Evolutionary conservation across 2,888 invertebrate genomes (phyloP), one percentile per base, ranked within the genome.

Genomic region (Mactromeris polynyma): DNA sequence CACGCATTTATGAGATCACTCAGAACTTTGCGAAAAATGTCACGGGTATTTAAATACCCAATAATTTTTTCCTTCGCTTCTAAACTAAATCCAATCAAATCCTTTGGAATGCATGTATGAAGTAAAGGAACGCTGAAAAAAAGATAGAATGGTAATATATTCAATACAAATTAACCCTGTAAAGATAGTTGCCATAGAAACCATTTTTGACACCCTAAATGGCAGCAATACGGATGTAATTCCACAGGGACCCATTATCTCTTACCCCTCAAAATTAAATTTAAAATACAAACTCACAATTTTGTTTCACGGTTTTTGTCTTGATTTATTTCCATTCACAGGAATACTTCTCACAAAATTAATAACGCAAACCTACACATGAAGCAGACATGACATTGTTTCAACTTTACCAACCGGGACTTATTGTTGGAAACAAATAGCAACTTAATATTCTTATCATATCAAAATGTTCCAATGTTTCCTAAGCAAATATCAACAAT

Each of bases 1-100:
- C 99, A 99, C 42, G 98, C 98, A 89, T 98, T 98, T 95, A 98
- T 98, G 7, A 99, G 97, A 97, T 99, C 99, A 81, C 98, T 98
- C 36, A 99, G 97, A 96, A 99, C 98, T 97, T 99, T 98, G 96
- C 98, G 98, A 93, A 98, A 97, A 40, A 98, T 97, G 96, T 98
- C 98, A 98, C 98, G 98, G 94, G 98, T 98, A 96, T 99, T 99
- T 73, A 99, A 97, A 94, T 98, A 97, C 7, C 98, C 98, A 96
- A 98, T 98, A 93, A 99, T 97, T 96, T 98, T 98, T 83, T 97
- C 97, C 91, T 96, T 97, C 36, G 98, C 97, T 90, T 87, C 97
- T 77, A 97, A 97, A 0, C 98, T 97, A 17, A 98, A 97, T 86
- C 98, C 98, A 93, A 97, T 97, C 11, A 98, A 97, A 36, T 94